A percentile compares a stretch with the other conserved stretches of the same genome.
Conservation (phyloP, 1,140 invertebrate species). For the Anastrepha ludens region DNA sequence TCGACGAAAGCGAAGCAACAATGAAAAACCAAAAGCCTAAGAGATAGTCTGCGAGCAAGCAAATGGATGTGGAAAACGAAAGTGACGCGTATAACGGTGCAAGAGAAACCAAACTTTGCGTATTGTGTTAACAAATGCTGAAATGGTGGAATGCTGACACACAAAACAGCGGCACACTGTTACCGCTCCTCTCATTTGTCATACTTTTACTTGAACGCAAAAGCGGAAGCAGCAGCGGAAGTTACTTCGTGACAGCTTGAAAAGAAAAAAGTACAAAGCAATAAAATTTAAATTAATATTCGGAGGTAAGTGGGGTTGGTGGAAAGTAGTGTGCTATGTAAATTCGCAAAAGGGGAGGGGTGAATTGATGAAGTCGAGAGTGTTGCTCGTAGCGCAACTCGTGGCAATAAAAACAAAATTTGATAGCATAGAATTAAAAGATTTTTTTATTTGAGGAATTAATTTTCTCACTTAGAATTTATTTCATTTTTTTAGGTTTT, state of each 20-base stretch:
- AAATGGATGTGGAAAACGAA: background rate
- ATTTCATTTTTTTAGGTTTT: no score
- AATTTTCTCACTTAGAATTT: no score
- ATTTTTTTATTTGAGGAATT: no score
- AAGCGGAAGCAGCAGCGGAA: conserved; percentile 20
- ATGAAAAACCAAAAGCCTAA: background rate
- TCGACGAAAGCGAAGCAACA: background rate
- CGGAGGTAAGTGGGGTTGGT: background rate
- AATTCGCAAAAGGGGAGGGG: background rate
- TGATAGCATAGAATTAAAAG: no score
- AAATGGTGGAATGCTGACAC: background rate
- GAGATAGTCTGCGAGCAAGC: background rate
- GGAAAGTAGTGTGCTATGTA: background rate
- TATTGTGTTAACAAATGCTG: conserved; percentile 9
- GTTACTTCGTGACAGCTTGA: background rate
- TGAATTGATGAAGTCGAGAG: no score
- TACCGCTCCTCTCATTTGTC: background rate
- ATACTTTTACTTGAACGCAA: background rate
- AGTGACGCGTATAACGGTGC: background rate
- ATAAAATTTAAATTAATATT: conserved; percentile 47
- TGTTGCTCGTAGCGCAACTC: no score
- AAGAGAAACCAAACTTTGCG: background rate
- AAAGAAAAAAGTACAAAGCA: background rate
- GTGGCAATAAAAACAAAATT: no score
- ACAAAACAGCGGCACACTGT: background rate